These are phyloP conservation scores for Ganaspis sp. DNA, from an alignment of 1,140 invertebrate species.

Conservation along the genomic window DNA sequence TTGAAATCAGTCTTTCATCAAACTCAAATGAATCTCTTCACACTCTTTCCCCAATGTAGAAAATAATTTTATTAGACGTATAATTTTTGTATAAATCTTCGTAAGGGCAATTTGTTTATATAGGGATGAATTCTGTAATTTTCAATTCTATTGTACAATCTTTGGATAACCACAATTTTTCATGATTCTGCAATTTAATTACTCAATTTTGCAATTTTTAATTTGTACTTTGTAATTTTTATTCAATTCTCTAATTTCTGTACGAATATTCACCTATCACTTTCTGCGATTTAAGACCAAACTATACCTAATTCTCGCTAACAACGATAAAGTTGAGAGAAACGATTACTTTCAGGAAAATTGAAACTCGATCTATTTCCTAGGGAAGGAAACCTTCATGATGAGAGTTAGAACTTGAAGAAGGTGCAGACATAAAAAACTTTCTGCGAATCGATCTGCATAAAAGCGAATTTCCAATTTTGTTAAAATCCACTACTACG, in stretches of 20 bases:
- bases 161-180: too few relatives aligned
- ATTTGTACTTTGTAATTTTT: too few relatives aligned
- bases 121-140: too few relatives aligned
- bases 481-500: neutral
- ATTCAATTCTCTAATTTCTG: neutral
- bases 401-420: neutral
- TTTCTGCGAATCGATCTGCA: neutral
- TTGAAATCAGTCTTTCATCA: too few relatives aligned
- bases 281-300: neutral
- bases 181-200: too few relatives aligned
- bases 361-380: neutral
- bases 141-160: too few relatives aligned
- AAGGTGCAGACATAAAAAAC: conserved; percentile 2
- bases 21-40: too few relatives aligned
- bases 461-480: conserved; percentile 43
- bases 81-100: too few relatives aligned
- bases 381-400: neutral
- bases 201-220: too few relatives aligned
- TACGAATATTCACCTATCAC: neutral
- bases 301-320: neutral
- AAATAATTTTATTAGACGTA: too few relatives aligned
- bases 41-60: too few relatives aligned
- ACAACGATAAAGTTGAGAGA: neutral
- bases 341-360: neutral
- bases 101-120: too few relatives aligned